Percentiles rank a stretch among this genome's conserved stretches.
Conservation (phyloP, 2,113 vertebrate species). For the Pyrgilauda ruficollis region DNA sequence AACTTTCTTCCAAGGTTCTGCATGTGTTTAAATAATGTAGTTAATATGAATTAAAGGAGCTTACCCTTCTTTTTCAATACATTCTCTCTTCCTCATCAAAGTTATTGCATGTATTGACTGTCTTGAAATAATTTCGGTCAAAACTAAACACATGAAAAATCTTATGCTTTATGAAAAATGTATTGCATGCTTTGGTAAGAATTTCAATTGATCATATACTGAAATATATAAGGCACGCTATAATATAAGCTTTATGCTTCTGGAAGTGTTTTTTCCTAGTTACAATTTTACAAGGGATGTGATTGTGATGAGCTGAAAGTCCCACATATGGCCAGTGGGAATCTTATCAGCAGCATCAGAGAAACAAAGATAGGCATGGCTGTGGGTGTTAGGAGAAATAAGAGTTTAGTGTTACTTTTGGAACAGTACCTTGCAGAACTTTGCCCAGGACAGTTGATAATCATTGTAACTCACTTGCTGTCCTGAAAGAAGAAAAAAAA, state of each 20-base stretch:
- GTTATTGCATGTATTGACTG: background rate
- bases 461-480: conserved; percentile 82
- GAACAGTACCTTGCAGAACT: conserved; percentile 89
- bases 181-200: background rate
- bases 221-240: background rate
- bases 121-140: background rate
- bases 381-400: background rate
- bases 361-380: background rate
- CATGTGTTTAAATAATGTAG: background rate
- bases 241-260: background rate
- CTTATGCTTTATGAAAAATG: background rate
- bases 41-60: background rate
- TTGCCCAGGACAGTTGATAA: conserved; percentile 91
- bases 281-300: background rate
- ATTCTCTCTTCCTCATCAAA: background rate
- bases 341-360: background rate
- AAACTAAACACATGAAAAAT: background rate
- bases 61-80: background rate
- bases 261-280: background rate
- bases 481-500: conserved; percentile 59
- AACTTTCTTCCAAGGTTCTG: background rate
- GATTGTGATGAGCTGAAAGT: background rate
- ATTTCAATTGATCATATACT: background rate
- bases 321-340: background rate
- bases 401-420: background rate